Evolutionary conservation across 1,140 invertebrate species (phyloP).

Genomic region (Prorops nasuta): DNA sequence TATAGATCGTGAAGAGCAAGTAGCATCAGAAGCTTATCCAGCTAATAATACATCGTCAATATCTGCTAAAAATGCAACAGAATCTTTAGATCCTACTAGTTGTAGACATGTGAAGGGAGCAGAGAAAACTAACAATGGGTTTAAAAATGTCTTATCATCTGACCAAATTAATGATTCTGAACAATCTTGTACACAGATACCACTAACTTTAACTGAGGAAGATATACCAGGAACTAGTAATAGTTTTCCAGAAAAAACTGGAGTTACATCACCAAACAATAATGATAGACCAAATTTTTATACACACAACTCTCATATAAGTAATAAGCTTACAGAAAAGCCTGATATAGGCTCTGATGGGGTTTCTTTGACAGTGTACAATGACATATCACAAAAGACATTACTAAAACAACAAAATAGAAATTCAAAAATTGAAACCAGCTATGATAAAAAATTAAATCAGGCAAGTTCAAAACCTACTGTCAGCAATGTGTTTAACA

Average conservation of each 20-base stretch:
- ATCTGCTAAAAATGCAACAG: constrained; percentile 3
- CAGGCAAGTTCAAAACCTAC: constrained; percentile 54
- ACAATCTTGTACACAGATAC: neutral
- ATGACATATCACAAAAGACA: constrained; percentile 41
- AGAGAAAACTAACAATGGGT: constrained; percentile 12
- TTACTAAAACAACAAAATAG: constrained; percentile 39
- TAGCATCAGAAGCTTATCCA: constrained; percentile 29
- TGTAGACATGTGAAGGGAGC: neutral
- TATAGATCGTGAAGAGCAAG: constrained; percentile 50
- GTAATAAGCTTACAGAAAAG: constrained; percentile 33
- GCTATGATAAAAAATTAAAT: constrained; percentile 49
- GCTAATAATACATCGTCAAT: constrained; percentile 6
- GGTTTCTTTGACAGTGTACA: constrained; percentile 30
- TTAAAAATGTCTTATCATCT: constrained; percentile 12
- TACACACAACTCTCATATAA: constrained; percentile 18
- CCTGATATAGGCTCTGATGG: constrained; percentile 28
- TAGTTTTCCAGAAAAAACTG: no score
- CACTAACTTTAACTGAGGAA: no score
- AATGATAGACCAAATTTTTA: no score
- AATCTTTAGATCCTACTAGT: constrained; percentile 10
- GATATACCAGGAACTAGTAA: no score
- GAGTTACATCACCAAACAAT: no score
- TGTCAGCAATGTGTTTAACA: constrained; percentile 64
- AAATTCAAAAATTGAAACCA: constrained; percentile 36
- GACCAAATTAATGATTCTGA: constrained; percentile 18